phyloP scores from a whole-genome alignment of 2,113 vertebrate genomes.

The Todiramphus saurophagus region DNA sequence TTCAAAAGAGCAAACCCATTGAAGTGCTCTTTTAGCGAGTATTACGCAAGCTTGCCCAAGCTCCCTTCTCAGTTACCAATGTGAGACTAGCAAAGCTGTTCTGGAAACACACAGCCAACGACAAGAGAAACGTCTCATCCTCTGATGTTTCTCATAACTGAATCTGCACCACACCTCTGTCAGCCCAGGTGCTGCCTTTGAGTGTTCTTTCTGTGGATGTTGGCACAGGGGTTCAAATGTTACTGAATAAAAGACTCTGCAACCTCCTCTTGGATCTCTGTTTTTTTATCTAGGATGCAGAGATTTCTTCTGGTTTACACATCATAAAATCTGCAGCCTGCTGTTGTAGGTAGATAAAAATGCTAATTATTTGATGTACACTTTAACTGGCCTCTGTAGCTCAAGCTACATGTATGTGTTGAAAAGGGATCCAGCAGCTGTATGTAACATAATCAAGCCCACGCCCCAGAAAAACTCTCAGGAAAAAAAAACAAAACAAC shows the following conservation, averaged over 20 bases:
- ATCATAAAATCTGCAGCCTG: not conserved
- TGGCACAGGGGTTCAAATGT: not conserved
- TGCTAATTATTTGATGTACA: not conserved
- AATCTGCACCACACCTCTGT: not conserved
- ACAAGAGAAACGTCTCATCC: not conserved
- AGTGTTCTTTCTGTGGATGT: not conserved
- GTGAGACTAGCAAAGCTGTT: not conserved
- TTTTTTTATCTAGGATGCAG: not conserved
- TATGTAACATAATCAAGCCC: not conserved
- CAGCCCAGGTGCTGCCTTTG: not conserved
- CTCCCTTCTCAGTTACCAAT: not conserved
- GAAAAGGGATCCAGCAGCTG: not conserved
- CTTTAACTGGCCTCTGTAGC: not conserved
- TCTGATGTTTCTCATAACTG: not conserved
- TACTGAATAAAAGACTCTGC: not conserved
- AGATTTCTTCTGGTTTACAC: not conserved
- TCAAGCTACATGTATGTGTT: not conserved
- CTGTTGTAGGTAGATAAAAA: not conserved
- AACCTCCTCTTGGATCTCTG: not conserved
- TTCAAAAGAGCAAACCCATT: not conserved
- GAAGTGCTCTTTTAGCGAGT: not conserved
- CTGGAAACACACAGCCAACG: not conserved
- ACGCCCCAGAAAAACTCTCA: not conserved
- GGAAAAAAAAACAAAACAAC: not conserved
- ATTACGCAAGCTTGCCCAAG: not conserved